Conservation (phyloP, 2,888 invertebrate genomes). For the Cantharis lateralis region DNA sequence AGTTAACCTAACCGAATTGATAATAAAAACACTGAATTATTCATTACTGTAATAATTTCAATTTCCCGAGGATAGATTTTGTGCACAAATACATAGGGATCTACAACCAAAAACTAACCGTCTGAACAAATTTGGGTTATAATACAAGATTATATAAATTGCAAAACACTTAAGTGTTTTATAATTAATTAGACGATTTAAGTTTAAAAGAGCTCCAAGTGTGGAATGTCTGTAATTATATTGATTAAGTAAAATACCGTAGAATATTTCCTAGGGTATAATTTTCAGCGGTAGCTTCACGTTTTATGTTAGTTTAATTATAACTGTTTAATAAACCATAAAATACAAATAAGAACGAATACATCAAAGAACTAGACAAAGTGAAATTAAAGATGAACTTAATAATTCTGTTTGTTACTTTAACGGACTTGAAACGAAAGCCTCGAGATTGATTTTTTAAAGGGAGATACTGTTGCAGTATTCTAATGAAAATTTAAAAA, state of each 20-base stretch:
- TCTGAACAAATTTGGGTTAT: not conserved
- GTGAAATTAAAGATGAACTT: not conserved
- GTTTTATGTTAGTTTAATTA: not conserved
- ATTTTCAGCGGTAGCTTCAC: not conserved
- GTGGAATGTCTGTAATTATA: not conserved
- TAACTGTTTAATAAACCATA: not conserved
- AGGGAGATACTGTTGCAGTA: not conserved
- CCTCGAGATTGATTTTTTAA: not conserved
- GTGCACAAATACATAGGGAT: not conserved
- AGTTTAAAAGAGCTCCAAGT: not conserved
- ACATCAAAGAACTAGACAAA: not conserved
- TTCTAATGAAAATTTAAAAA: not conserved
- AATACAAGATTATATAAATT: not conserved
- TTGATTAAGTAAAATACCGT: not conserved
- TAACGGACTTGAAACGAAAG: not conserved
- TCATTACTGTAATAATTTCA: not conserved
- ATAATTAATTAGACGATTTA: conserved; percentile 8
- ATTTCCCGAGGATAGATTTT: not conserved
- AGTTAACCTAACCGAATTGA: not conserved
- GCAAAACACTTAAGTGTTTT: not conserved
- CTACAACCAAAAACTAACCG: not conserved
- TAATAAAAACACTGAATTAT: not conserved
- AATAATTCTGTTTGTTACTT: not conserved
- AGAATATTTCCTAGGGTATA: not conserved
- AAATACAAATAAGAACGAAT: not conserved